Evolutionary conservation across 2,888 invertebrate genomes (phyloP), one percentile per base, ranked within the genome.

Genomic region (Zele albiditarsus): DNA sequence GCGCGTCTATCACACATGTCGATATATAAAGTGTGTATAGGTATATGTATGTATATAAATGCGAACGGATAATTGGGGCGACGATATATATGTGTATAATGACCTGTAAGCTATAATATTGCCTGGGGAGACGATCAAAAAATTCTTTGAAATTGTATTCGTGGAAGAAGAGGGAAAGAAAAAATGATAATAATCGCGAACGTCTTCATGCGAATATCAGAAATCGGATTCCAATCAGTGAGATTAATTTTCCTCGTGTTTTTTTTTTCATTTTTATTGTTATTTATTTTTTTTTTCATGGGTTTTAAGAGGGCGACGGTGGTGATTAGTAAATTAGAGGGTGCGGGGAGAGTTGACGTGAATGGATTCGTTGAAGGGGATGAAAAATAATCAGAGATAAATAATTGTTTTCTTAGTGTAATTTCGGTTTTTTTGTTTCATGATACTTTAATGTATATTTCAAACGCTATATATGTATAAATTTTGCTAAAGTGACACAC

Each of bases 61-160:
- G 49, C 27, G 38, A 25, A 67, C 63, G 42, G 75, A 79, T 80
- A 80, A 80, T 80, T 80, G 80, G 77, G 75, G 75, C 76, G 74
- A 74, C 75, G 78, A 78, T 46, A 46, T 46, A 46, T 46, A 46
- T 38, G 38, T 38, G 38, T 46, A 46, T 80, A 80, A 80, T 80
- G 78, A 71, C 71, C 66, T 65, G 63, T 71, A 38, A 63, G n/a
- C 74, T 75, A 74, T 74, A 74, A 77, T 74, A 77, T 73, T 58
- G 80, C 79, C 79, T 68, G 72, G 63, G 79, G 80, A 79, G 71
- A 77, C 72, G 67, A 76, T 75, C 75, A 75, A 75, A 75, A 71
- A 75, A 75, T 67, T 73, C 73, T 58, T 75, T 46, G 70, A 71
- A 69, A 62, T 69, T 49, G 6, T 42, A 46, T 53, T 58, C 62